Base-by-base conservation (phyloP, 2,888 invertebrate genomes). In the Idaea straminata region DNA sequence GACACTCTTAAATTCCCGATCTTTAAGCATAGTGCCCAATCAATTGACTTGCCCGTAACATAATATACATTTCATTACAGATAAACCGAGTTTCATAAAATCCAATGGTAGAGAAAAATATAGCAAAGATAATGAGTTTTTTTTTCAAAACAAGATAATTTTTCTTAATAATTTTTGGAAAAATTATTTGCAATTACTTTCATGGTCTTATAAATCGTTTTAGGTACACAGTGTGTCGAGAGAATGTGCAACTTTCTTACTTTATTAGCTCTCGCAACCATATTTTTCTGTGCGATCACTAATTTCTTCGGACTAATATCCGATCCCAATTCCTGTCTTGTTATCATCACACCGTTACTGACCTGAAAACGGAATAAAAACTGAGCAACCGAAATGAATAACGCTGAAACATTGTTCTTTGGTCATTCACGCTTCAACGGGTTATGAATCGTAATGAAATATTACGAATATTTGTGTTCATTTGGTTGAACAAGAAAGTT, bases 281-380 rank as follows among this genome's bases (percentile, higher is more conserved):
- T 87, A 67, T 93, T 92, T 69, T 94, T 94, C 70, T 94, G 94
- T 1, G 93, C 94, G 47, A 94, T 84, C 3, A 94, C 89, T 47
- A 94, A 73, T 72, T 93, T 94, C 61, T 93, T 91, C 0, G 88
- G 86, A 0, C 88, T 84, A 6, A 94, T 86, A 25, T 93, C 94
- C 0, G 93, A 87, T 36, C 91, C 92, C 7, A 94, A 74, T 71
- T 92, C 91, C 73, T 90, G 89, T 74, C 96, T 91, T 16, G 96
- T 95, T 61, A 96, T 94, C 92, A 96, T 94, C 16, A 96, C 87
- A 57, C 95, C 96, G 83, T 96, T 94, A 0, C 94, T 83, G 15
- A 85, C 93, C 81, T 93, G 65, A 6, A 77, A 61, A 66, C 63
- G 15, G 62, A 47, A 47, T 47, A 13, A 47, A 47, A 36, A 47